Evolutionary conservation across 1,140 invertebrate species (phyloP), one percentile per base, ranked within the genome.

Genomic region (Drosophila pallidifrons): DNA sequence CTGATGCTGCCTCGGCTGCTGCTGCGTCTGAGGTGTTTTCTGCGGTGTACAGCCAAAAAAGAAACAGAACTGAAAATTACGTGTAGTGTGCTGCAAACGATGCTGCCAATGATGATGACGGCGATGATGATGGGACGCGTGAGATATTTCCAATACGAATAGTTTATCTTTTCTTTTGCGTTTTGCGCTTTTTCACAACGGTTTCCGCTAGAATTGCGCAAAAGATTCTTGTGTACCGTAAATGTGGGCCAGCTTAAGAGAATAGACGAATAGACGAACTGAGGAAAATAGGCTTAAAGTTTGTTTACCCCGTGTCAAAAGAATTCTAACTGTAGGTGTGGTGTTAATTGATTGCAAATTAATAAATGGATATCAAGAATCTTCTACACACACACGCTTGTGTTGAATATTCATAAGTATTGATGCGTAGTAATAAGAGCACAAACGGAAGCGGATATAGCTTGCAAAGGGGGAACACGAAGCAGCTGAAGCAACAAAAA

Each of bases 131-230:
- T 81, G 71, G 58, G 71, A 89, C 77, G 85, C 85, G 85, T 89
- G 85, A 89, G 85, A 89, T 88, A 89, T 81, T 88, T 89, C 64
- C 85, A 88, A 88, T 85, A 78, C 81, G 74, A 72, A 65, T 72
- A 75, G 72, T 74, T 60, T 68, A 32, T 55, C 20, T 30, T 35
- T 72, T 16, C 8, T 30, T 46, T 58, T 43, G 1, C 5, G 30
- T 66, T 46, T 66, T 35, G 1, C n/a, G 41, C 10, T 58, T 55
- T 60, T 54, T 38, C 11, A 43, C 11, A 64, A 47, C 8, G 51
- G 38, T 55, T 87, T 87, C 83, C 83, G 83, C 83, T 89, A 83
- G 85, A 68, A 43, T 87, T 82, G 80, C 69, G 60, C 70, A 81
- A 57, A 25, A 73, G 64, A 66, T 64, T 66, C 64, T 25, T 74